phyloP scores from a whole-genome alignment of 2,888 invertebrate genomes.

The Cephus pulcher region DNA sequence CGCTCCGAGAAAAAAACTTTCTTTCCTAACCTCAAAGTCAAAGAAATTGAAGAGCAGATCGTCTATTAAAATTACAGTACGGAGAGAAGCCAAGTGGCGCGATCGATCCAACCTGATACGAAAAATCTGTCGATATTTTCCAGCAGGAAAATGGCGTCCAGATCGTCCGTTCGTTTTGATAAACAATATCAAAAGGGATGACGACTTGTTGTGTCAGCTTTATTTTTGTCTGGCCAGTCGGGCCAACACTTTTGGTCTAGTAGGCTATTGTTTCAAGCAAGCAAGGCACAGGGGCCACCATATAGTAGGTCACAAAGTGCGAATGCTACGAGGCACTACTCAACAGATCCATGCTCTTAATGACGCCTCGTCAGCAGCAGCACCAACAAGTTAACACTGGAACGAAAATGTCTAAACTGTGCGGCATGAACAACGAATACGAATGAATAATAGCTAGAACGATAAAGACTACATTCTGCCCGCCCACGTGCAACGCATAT shows the following conservation, averaged over 20 bases:
- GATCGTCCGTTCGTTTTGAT: neutral
- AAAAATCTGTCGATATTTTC: neutral
- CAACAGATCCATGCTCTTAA: slow-evolving; percentile 57
- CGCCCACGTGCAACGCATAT: slow-evolving; percentile 2
- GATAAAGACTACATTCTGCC: neutral
- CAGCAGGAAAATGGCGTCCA: neutral
- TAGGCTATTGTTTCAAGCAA: slow-evolving; percentile 44
- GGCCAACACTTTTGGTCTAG: neutral
- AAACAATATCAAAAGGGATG: neutral
- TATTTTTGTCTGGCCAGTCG: neutral
- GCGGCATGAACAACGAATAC: slow-evolving; percentile 37
- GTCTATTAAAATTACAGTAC: neutral
- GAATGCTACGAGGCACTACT: slow-evolving; percentile 58
- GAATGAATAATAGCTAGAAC: neutral
- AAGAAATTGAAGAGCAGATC: neutral
- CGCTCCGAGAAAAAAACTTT: neutral
- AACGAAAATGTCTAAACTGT: slow-evolving; percentile 54
- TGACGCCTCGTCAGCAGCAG: slow-evolving; percentile 60
- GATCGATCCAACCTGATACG: neutral
- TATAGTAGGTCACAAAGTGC: slow-evolving; percentile 52
- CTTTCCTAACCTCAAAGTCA: neutral
- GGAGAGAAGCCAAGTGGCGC: neutral
- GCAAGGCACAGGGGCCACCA: slow-evolving; percentile 52
- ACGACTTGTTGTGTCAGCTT: neutral
- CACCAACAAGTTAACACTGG: slow-evolving; percentile 64